These are phyloP conservation scores for Leguminivora glycinivorella DNA, from an alignment of 1,140 invertebrate species.

Conservation along the genomic window DNA sequence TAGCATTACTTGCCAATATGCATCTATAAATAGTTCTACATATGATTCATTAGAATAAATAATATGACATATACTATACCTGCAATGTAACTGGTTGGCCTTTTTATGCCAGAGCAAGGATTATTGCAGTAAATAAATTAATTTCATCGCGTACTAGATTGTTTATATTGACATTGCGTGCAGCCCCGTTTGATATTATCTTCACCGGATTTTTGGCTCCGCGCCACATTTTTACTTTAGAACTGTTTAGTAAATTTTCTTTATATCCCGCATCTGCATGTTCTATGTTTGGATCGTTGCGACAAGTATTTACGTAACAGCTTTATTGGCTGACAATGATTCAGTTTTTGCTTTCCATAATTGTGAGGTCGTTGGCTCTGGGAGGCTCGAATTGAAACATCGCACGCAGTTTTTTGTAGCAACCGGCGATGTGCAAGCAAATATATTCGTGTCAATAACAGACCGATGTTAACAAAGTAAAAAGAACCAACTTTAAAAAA, in stretches of 20 bases:
- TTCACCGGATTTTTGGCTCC: conserved; percentile 10
- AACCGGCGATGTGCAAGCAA: background rate
- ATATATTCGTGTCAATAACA: conserved; percentile 17
- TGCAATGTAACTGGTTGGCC: conserved; percentile 5
- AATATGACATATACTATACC: conserved; percentile 13
- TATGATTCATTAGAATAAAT: conserved; percentile 13
- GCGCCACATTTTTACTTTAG: background rate
- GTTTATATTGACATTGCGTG: conserved; percentile 26
- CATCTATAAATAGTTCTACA: conserved; percentile 5
- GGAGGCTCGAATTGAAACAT: background rate
- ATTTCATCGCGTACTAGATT: conserved; percentile 24
- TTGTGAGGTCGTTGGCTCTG: conserved; percentile 20
- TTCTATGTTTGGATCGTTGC: conserved; percentile 15
- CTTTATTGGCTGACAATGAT: conserved; percentile 2
- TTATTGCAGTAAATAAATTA: conserved; percentile 22
- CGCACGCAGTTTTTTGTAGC: conserved; percentile 2
- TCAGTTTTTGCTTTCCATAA: conserved; percentile 9
- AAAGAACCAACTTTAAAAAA: background rate
- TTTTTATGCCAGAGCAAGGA: conserved; percentile 14
- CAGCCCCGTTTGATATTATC: conserved; percentile 17
- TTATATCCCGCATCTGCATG: background rate
- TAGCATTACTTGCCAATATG: background rate
- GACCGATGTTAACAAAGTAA: conserved; percentile 11
- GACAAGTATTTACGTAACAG: conserved; percentile 26
- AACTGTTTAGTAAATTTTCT: conserved; percentile 11